Conservation (phyloP, 2,888 invertebrate genomes). For the Lamproptera curius region DNA sequence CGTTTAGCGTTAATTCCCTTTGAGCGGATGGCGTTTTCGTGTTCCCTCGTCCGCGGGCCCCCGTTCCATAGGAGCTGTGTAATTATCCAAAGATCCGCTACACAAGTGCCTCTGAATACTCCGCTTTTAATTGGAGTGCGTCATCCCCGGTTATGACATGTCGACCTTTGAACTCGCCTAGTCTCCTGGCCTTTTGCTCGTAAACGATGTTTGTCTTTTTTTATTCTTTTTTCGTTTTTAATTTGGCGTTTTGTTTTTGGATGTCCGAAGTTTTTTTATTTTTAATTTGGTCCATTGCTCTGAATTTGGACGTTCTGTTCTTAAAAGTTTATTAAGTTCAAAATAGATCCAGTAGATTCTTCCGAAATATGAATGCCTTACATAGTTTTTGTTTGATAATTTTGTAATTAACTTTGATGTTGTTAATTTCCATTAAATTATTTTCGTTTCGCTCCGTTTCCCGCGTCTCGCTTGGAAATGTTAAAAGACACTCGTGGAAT, state of each 20-base stretch:
- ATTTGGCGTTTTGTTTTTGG: too few species aligned
- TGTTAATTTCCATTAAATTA: background rate
- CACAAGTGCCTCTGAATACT: conserved; percentile 51
- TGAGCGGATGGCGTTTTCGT: conserved; percentile 39
- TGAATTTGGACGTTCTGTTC: too few species aligned
- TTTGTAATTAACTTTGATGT: background rate
- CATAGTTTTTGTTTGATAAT: background rate
- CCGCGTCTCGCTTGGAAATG: too few species aligned
- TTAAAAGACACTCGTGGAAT: conserved; percentile 2
- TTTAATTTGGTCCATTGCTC: too few species aligned
- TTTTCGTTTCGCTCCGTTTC: too few species aligned
- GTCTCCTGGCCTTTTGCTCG: too few species aligned
- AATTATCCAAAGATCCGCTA: conserved; percentile 55
- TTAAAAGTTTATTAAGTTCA: background rate
- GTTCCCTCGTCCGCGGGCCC: conserved; percentile 30
- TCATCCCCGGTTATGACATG: conserved; percentile 57
- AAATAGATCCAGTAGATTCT: background rate
- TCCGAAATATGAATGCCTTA: background rate
- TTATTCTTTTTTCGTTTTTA: too few species aligned
- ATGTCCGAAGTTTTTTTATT: too few species aligned
- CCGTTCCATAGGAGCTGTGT: conserved; percentile 36
- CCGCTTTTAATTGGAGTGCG: conserved; percentile 70
- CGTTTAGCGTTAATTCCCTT: conserved; percentile 27
- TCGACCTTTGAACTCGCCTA: conserved; percentile 64
- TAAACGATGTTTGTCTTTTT: too few species aligned